A percentile compares a stretch with the other conserved stretches of the same genome.
phyloP scores from a whole-genome alignment of 1,140 invertebrate genomes.

The Phenacoccus solenopsis region DNA sequence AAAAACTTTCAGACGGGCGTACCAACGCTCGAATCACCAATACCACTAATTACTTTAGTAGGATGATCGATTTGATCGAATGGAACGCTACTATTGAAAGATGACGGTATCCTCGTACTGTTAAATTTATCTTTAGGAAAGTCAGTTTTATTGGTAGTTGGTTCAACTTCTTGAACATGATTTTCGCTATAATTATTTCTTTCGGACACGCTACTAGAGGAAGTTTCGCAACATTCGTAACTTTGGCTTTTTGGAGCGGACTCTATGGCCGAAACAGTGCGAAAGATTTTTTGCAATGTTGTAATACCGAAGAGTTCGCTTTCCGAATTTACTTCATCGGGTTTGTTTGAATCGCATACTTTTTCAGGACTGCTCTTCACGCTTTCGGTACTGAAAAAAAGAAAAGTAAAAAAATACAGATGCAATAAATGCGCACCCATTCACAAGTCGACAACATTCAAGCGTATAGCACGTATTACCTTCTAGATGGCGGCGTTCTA shows the following conservation, averaged over 20 bases:
- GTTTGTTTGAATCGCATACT: slow-evolving; percentile 10
- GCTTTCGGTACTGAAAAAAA: slow-evolving; percentile 16
- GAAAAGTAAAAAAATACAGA: too few relatives aligned
- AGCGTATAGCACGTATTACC: too few relatives aligned
- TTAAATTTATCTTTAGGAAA: too few relatives aligned
- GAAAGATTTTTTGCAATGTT: slow-evolving; percentile 27
- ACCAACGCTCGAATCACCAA: slow-evolving; percentile 25
- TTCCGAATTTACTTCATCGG: background rate
- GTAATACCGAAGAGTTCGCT: slow-evolving; percentile 25
- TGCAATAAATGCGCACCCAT: too few relatives aligned
- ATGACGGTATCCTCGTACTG: background rate
- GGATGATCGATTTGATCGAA: slow-evolving; percentile 11
- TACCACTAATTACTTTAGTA: slow-evolving; percentile 21
- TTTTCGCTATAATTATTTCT: too few relatives aligned
- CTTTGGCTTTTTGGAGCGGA: slow-evolving; percentile 19
- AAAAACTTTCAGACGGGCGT: slow-evolving; percentile 24
- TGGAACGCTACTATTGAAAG: background rate
- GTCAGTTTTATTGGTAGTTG: too few relatives aligned
- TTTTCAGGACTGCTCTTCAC: slow-evolving; percentile 6
- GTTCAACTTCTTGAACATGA: too few relatives aligned
- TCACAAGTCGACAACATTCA: too few relatives aligned
- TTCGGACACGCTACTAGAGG: too few relatives aligned
- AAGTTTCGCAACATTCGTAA: slow-evolving; percentile 1
- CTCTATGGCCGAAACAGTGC: slow-evolving; percentile 23
- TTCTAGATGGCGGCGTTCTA: too few relatives aligned